Percentiles rank a stretch among this genome's conserved stretches.
phyloP scores from a whole-genome alignment of 2,113 vertebrate genomes.

The Meleagris gallopavo region DNA sequence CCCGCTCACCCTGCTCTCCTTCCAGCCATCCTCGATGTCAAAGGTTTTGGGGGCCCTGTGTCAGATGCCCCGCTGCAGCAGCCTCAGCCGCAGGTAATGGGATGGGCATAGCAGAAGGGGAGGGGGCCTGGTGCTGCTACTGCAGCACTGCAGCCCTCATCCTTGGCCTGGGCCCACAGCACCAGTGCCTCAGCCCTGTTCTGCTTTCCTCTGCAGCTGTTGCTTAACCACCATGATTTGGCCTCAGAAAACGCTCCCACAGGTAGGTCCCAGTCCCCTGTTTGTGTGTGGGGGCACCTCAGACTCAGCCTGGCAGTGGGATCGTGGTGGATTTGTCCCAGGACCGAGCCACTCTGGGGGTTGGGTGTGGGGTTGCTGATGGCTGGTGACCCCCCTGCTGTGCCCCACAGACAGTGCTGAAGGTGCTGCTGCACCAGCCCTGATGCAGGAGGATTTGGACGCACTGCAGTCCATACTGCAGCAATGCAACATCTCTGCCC shows the following conservation, averaged over 20 bases:
- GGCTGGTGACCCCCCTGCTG: background rate
- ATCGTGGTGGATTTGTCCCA: background rate
- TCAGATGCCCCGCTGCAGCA: background rate
- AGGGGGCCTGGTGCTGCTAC: rapidly evolving
- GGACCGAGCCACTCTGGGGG: background rate
- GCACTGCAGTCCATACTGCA: background rate
- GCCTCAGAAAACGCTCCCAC: rapidly evolving
- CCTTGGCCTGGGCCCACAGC: background rate
- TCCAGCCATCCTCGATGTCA: background rate
- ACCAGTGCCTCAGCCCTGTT: background rate
- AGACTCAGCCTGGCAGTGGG: background rate
- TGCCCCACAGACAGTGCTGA: background rate
- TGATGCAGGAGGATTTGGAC: rapidly evolving
- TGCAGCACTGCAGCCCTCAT: background rate
- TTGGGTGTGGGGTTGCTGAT: background rate
- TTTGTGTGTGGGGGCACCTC: rapidly evolving
- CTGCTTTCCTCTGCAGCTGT: background rate
- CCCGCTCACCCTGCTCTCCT: rapidly evolving
- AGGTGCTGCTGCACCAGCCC: rapidly evolving
- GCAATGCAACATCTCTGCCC: background rate
- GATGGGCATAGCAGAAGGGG: background rate
- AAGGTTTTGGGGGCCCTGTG: rapidly evolving
- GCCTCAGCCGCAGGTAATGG: background rate
- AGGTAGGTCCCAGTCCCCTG: background rate
- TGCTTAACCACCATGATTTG: rapidly evolving